phyloP scores from a whole-genome alignment of 2,113 vertebrate genomes.

The Gymnorhina tibicen region DNA sequence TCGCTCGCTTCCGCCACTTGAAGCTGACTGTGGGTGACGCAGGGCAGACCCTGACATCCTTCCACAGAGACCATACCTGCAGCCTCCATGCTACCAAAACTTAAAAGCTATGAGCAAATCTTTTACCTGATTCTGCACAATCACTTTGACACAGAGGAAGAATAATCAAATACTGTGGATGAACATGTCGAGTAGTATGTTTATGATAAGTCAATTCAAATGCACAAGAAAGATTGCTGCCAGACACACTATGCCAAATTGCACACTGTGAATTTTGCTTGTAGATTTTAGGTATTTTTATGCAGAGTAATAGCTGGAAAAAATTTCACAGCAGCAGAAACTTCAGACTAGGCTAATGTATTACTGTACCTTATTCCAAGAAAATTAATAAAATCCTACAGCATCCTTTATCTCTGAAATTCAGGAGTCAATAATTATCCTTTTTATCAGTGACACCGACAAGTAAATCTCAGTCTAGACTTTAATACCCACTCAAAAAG shows the following conservation, averaged over 20 bases:
- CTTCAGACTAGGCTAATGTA: constrained; percentile 3
- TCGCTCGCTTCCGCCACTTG: accelerated
- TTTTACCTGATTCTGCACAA: background rate
- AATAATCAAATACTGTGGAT: background rate
- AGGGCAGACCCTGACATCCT: background rate
- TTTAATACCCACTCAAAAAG: constrained; percentile 44
- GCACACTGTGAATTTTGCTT: background rate
- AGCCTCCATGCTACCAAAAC: background rate
- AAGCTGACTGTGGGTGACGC: background rate
- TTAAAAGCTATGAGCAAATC: background rate
- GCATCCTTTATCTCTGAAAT: constrained; percentile 48
- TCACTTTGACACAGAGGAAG: background rate
- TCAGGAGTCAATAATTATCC: constrained; percentile 59
- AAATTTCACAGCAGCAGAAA: constrained; percentile 28
- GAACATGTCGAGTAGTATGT: background rate
- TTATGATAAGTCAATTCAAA: background rate
- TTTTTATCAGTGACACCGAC: constrained; percentile 53
- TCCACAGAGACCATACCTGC: background rate
- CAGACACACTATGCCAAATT: background rate
- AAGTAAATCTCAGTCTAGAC: constrained; percentile 53
- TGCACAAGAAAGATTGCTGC: background rate
- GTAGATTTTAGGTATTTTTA: background rate
- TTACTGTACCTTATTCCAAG: constrained; percentile 17
- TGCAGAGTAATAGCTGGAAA: background rate
- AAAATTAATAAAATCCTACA: constrained; percentile 50